A percentile compares a stretch with the other conserved stretches of the same genome.
These are phyloP conservation scores for Pogonognathellus flavescens DNA, from an alignment of 1,140 invertebrate species.

Conservation along the genomic window DNA sequence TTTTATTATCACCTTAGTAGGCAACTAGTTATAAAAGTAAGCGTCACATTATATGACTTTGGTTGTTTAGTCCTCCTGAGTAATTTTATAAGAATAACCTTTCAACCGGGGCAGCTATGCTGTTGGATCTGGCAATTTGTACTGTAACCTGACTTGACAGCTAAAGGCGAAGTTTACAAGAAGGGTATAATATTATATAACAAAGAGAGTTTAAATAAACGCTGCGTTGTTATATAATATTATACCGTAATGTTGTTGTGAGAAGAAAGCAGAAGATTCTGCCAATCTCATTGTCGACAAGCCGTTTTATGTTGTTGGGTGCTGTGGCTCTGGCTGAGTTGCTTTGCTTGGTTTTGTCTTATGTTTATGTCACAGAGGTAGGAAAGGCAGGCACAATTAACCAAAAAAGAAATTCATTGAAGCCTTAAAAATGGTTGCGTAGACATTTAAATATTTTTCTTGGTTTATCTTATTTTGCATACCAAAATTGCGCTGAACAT, in stretches of 20 bases:
- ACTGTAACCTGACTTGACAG: neutral
- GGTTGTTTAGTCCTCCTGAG: neutral
- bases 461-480: no score
- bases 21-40: no score
- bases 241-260: conserved; percentile 34
- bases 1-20: no score
- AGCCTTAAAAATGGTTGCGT: no score
- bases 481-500: no score
- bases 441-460: no score
- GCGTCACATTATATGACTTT: no score
- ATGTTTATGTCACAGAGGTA: no score
- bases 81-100: neutral
- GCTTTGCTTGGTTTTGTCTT: neutral
- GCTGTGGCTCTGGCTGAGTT: conserved; percentile 18
- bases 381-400: no score
- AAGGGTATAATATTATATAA: neutral
- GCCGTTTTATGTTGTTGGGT: conserved; percentile 38
- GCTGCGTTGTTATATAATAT: no score
- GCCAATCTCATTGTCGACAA: conserved; percentile 42
- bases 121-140: neutral
- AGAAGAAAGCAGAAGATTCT: conserved; percentile 40
- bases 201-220: conserved; percentile 10
- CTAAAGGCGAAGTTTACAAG: conserved; percentile 5
- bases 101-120: neutral
- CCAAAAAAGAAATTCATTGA: no score